A percentile compares a stretch with the other conserved stretches of the same genome.
Evolutionary conservation across 2,797 vertebrate genomes (phyloP).

Genomic region (Onychomys torridus): DNA sequence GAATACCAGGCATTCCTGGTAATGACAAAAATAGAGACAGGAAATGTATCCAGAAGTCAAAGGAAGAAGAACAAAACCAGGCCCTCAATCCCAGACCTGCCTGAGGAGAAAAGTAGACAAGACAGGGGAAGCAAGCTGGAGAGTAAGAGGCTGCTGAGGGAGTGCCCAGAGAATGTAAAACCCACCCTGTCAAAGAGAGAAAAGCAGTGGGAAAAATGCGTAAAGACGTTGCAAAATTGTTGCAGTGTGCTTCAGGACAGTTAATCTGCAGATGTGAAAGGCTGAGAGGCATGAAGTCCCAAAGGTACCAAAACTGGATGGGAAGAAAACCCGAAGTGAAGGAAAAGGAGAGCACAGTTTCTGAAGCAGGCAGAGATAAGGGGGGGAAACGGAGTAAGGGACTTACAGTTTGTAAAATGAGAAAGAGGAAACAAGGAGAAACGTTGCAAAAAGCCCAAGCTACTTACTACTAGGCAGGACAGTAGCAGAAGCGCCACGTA

Average conservation of each 20-base stretch:
- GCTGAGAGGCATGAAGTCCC: not conserved
- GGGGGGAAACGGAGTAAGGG: not conserved
- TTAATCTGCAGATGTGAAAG: not conserved
- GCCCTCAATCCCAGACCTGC: not conserved
- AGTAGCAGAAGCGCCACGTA: not conserved
- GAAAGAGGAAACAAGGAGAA: not conserved
- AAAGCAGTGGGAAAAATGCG: not conserved
- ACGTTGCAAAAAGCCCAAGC: not conserved
- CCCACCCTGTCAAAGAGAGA: conserved; percentile 18
- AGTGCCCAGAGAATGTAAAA: not conserved
- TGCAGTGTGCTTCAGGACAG: not conserved
- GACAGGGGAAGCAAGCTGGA: not conserved
- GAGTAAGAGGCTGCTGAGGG: not conserved
- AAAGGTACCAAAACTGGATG: not conserved
- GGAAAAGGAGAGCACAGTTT: not conserved
- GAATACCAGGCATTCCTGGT: not conserved
- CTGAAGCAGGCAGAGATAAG: not conserved
- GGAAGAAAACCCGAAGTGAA: not conserved
- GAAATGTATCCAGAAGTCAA: conserved; percentile 48
- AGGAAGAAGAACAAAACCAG: conserved; percentile 6
- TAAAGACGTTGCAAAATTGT: conserved; percentile 7
- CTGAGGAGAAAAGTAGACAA: not conserved
- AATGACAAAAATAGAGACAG: conserved; percentile 48
- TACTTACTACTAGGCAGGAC: not conserved
- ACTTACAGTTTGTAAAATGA: not conserved